phyloP scores from a whole-genome alignment of 2,797 vertebrate species.

The Poecilia gillii region DNA sequence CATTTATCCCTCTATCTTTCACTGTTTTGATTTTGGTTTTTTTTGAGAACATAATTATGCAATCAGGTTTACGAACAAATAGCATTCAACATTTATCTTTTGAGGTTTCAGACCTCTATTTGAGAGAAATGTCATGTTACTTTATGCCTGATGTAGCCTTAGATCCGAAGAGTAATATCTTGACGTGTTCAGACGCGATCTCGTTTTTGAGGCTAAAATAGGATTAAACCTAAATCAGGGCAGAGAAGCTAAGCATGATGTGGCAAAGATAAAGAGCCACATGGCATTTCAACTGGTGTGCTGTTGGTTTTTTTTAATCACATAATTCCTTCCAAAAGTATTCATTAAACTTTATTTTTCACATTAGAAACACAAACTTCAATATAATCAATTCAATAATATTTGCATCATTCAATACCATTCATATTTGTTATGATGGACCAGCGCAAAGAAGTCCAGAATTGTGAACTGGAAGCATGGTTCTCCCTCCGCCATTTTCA shows the following conservation, averaged over 20 bases:
- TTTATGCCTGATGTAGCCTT: constrained; percentile 5
- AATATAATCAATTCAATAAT: neutral
- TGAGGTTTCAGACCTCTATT: constrained; percentile 10
- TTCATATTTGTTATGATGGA: neutral
- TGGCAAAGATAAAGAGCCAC: neutral
- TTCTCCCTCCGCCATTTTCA: neutral
- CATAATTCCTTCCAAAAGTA: neutral
- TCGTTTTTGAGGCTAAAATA: constrained; percentile 4
- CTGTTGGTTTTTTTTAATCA: neutral
- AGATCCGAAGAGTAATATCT: constrained; percentile 18
- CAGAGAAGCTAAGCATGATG: neutral
- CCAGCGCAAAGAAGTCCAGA: neutral
- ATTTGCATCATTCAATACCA: neutral
- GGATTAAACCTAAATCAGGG: constrained; percentile 3
- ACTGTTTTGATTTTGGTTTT: neutral
- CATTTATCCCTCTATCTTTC: neutral
- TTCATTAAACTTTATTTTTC: neutral
- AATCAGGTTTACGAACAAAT: neutral
- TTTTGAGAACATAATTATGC: constrained; percentile 11
- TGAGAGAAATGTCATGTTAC: constrained; percentile 15
- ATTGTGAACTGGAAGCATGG: neutral
- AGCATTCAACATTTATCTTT: neutral
- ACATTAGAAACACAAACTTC: neutral
- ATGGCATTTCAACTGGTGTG: neutral
- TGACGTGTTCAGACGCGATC: constrained; percentile 16